These are phyloP conservation scores for Neosilurus mollespiculum DNA, from an alignment of 2,797 vertebrate species.

Conservation along the genomic window DNA sequence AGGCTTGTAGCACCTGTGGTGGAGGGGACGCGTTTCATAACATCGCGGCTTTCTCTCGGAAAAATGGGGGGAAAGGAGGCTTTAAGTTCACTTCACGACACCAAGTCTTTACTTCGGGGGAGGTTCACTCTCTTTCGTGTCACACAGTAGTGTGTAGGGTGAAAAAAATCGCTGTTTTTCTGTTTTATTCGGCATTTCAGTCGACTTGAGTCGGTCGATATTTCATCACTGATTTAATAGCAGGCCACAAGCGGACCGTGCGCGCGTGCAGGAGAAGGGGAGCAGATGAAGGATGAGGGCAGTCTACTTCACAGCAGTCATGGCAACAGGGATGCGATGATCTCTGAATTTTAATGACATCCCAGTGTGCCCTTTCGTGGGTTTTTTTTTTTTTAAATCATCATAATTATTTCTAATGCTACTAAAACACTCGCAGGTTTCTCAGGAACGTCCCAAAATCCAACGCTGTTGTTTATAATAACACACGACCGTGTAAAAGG, in stretches of 20 bases:
- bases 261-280: background rate
- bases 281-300: slow-evolving; percentile 46
- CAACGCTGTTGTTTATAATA: slow-evolving; percentile 14
- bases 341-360: slow-evolving; percentile 57
- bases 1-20: slow-evolving; percentile 7
- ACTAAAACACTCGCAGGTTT: background rate
- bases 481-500: slow-evolving; percentile 1
- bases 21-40: background rate
- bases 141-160: slow-evolving; percentile 25
- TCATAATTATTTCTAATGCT: background rate
- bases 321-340: slow-evolving; percentile 60
- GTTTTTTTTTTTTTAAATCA: background rate
- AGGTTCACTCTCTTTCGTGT: slow-evolving; percentile 38
- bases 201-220: background rate
- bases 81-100: background rate
- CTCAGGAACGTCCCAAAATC: background rate
- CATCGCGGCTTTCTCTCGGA: background rate
- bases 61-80: background rate
- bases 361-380: slow-evolving; percentile 8
- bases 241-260: slow-evolving; percentile 21
- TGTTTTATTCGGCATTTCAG: slow-evolving; percentile 7
- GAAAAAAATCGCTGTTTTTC: slow-evolving; percentile 18
- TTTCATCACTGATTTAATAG: slow-evolving; percentile 17
- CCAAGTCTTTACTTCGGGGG: slow-evolving; percentile 22
- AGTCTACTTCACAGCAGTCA: slow-evolving; percentile 52